Conservation (phyloP, 2,797 vertebrate genomes). For the Oreonectes daqikongensis region DNA sequence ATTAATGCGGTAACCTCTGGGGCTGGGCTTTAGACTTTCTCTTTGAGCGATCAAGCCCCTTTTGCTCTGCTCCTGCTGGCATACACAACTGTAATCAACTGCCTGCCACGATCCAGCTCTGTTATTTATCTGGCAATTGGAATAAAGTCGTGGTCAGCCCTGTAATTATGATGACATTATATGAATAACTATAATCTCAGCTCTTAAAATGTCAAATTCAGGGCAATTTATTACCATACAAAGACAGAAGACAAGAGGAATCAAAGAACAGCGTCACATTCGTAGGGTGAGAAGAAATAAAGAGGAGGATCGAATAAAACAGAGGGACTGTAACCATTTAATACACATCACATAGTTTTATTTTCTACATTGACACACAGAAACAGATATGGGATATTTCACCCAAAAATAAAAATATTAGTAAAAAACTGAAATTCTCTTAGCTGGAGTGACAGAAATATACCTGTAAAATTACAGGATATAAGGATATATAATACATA, state of each 20-base stretch:
- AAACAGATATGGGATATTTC: too few species aligned
- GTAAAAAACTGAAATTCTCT: too few species aligned
- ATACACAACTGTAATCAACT: constrained; percentile 50
- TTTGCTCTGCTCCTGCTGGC: constrained; percentile 10
- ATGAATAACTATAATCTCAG: constrained; percentile 52
- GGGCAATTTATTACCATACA: constrained; percentile 37
- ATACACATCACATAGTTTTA: too few species aligned
- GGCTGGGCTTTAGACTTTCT: constrained; percentile 23
- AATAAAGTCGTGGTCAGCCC: constrained; percentile 49
- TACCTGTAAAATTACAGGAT: too few species aligned
- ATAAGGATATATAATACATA: too few species aligned
- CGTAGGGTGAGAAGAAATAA: background rate
- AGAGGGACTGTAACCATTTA: background rate
- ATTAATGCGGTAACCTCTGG: constrained; percentile 49
- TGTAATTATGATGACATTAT: constrained; percentile 57
- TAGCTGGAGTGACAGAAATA: too few species aligned
- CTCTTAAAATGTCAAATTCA: constrained; percentile 51
- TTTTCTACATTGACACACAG: too few species aligned
- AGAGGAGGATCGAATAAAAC: background rate
- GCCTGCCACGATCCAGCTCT: constrained; percentile 38
- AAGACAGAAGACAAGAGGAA: constrained; percentile 1
- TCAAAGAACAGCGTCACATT: background rate
- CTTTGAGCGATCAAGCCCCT: constrained; percentile 9
- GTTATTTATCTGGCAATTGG: constrained; percentile 56
- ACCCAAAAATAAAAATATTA: too few species aligned